Evolutionary conservation across 2,797 vertebrate species (phyloP), one percentile per base, ranked within the genome.

Genomic region (Tolypeutes matacus): DNA sequence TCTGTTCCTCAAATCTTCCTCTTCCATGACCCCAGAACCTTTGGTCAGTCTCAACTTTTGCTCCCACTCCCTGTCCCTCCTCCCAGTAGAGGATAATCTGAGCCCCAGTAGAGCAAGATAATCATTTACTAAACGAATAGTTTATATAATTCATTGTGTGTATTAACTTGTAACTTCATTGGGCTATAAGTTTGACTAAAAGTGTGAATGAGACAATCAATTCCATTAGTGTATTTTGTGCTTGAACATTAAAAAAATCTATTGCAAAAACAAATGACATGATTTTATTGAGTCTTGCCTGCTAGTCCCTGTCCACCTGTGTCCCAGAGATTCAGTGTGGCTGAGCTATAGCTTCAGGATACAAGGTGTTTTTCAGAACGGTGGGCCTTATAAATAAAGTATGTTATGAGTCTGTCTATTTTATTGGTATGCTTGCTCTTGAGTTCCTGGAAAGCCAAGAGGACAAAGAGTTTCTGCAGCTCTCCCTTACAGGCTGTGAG

Each of bases 101-200:
- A 51, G 84, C 53, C 36, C 65, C 21, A n/a, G 36, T 7, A 29
- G 39, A 93, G 80, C 65, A 86, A 87, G 83, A 27, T 42, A 82
- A 67, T 82, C 27, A 69, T 65, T 77, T 36, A 51, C 42, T 64
- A 80, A 93, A 73, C 69, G 60, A 89, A 62, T 25, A 76, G 27
- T 92, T 77, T 86, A 87, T 73, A 39, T 4, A 60, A 56, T 56
- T 93, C 78, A 56, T 78, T 73, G 64, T 42, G 87, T 73, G 85
- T 92, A 93, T 94, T 86, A 70, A 95, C 87, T 58, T 96, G 56
- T 82, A 25, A 94, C 76, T 91, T 82, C 29, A 81, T 7, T 88
- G 70, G 49, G 23, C 23, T 95, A 65, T 49, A 95, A 31, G 49
- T 85, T 70, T 76, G 92, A 77, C 69, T n/a, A n/a, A 92, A 93